Percentiles rank a stretch among this genome's conserved stretches.
Conservation (phyloP, 2,797 vertebrate species). For the Enteromius viviparus region DNA sequence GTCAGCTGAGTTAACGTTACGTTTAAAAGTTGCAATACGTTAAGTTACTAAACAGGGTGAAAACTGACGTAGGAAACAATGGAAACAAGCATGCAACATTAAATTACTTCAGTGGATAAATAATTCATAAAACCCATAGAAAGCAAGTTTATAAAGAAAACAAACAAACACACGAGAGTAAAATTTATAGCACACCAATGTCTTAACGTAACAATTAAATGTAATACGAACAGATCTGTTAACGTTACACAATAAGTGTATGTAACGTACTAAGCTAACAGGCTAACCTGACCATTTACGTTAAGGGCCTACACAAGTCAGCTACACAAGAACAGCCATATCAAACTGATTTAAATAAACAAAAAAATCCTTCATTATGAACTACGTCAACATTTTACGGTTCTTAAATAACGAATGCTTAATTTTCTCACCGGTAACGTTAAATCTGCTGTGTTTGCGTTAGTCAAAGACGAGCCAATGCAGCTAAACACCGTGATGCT, state of each 20-base stretch:
- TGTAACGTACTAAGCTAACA: slow-evolving; percentile 16
- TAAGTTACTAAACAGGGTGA: too few species aligned
- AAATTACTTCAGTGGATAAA: neutral
- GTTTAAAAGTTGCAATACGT: neutral
- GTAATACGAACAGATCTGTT: neutral
- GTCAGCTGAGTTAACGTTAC: too few species aligned
- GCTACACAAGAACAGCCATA: neutral
- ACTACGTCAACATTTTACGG: neutral
- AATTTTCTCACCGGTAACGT: slow-evolving; percentile 15
- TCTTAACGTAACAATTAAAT: neutral
- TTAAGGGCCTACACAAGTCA: neutral
- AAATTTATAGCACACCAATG: neutral
- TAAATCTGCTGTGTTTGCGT: neutral
- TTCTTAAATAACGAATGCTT: neutral
- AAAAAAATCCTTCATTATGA: neutral
- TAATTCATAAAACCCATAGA: neutral
- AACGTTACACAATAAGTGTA: neutral
- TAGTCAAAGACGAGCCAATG: neutral
- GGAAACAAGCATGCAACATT: neutral
- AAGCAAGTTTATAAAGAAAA: neutral
- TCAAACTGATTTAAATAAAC: neutral
- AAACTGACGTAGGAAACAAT: slow-evolving; percentile 3
- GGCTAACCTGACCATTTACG: neutral
- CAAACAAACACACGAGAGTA: neutral
- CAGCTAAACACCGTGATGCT: slow-evolving; percentile 7